Evolutionary conservation across 2,888 invertebrate species (phyloP).

Genomic region (Cosmopolites sordidus): DNA sequence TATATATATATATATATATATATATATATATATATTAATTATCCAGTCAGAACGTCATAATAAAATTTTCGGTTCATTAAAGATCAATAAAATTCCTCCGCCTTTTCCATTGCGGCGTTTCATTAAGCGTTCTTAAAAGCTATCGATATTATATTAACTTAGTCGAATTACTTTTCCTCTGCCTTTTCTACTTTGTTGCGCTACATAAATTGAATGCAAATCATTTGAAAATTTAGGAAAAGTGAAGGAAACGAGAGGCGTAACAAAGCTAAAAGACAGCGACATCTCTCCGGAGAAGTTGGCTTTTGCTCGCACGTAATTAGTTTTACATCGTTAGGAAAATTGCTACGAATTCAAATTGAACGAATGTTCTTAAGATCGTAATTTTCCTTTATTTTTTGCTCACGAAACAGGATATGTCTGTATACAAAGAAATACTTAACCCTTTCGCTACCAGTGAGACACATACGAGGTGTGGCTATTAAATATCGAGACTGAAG

Average conservation of each 20-base stretch:
- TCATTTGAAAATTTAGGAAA: not conserved
- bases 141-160: not conserved
- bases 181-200: conserved; percentile 1
- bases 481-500: too few species aligned
- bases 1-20: too few species aligned
- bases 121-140: not conserved
- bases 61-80: too few species aligned
- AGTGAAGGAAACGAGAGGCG: conserved; percentile 1
- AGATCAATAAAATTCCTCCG: too few species aligned
- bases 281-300: not conserved
- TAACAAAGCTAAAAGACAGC: not conserved
- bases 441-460: too few species aligned
- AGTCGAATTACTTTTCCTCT: not conserved
- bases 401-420: too few species aligned
- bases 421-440: too few species aligned
- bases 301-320: not conserved
- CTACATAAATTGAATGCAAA: conserved; percentile 1
- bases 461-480: too few species aligned
- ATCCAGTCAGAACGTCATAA: too few species aligned
- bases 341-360: not conserved
- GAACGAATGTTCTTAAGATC: not conserved
- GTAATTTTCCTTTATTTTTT: not conserved
- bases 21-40: too few species aligned
- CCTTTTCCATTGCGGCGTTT: too few species aligned
- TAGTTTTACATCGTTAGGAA: conserved; percentile 1